Evolutionary conservation across 2,888 invertebrate species (phyloP).

Genomic region (Hymenopus coronatus): DNA sequence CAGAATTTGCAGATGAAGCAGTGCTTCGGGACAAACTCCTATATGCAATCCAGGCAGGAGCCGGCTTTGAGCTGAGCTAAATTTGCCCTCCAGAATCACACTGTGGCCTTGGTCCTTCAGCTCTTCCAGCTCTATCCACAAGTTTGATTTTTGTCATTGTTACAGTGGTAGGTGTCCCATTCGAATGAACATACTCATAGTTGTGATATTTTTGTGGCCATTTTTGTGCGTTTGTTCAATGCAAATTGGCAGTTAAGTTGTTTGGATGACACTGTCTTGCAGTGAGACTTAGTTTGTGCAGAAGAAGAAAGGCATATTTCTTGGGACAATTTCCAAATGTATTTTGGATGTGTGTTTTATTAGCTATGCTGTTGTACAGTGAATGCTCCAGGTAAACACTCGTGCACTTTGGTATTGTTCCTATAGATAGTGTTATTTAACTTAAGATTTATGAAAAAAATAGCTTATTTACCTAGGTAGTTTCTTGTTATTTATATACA

Average conservation of each 20-base stretch:
- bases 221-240: background rate
- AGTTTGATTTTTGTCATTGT: background rate
- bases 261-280: background rate
- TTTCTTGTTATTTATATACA: background rate
- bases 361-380: background rate
- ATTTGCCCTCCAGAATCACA: background rate
- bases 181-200: background rate
- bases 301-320: background rate
- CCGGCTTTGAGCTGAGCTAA: conserved; percentile 93
- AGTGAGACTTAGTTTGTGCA: background rate
- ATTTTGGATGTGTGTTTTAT: background rate
- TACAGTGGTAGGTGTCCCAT: background rate
- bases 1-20: conserved; percentile 78
- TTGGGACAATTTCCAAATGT: background rate
- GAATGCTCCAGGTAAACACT: background rate
- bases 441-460: background rate
- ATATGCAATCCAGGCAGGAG: conserved; percentile 91
- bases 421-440: background rate
- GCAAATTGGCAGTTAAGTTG: background rate
- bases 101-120: background rate
- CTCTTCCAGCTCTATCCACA: background rate
- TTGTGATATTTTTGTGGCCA: background rate
- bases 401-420: background rate
- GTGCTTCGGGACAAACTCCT: conserved; percentile 78
- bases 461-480: background rate